These are phyloP conservation scores for Pedicia rivosa DNA, from an alignment of 2,888 invertebrate species.

Conservation along the genomic window DNA sequence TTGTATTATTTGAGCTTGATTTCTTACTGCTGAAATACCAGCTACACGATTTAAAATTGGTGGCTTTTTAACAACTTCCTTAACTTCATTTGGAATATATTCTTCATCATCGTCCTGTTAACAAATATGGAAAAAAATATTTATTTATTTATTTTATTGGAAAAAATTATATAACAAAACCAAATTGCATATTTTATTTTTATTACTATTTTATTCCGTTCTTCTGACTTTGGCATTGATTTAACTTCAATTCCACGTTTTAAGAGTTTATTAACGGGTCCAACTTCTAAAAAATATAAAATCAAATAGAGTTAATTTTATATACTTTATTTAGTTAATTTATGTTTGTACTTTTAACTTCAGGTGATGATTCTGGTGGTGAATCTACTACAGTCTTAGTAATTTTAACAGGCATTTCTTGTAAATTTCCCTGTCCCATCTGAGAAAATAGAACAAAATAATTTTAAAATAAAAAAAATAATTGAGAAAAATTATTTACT, in stretches of 20 bases:
- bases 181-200: neutral
- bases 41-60: neutral
- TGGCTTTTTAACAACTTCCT: conserved; percentile 1
- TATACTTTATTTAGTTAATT: neutral
- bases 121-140: no score
- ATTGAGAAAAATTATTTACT: conserved; percentile 22
- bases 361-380: conserved; percentile 10
- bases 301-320: neutral
- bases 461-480: neutral
- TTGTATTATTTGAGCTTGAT: no score
- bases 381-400: conserved; percentile 30
- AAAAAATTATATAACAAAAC: no score
- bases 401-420: conserved; percentile 32
- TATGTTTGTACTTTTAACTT: conserved; percentile 1
- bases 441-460: conserved; percentile 6
- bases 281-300: neutral
- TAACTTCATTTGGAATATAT: neutral
- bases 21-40: neutral
- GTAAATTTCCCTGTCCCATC: conserved; percentile 28
- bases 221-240: neutral
- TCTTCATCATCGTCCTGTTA: neutral
- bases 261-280: neutral
- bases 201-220: neutral
- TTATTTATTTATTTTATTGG: no score
- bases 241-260: conserved; percentile 3